Evolutionary conservation across 2,888 invertebrate species (phyloP), one percentile per base, ranked within the genome.

Genomic region (Drosophila paracracens): DNA sequence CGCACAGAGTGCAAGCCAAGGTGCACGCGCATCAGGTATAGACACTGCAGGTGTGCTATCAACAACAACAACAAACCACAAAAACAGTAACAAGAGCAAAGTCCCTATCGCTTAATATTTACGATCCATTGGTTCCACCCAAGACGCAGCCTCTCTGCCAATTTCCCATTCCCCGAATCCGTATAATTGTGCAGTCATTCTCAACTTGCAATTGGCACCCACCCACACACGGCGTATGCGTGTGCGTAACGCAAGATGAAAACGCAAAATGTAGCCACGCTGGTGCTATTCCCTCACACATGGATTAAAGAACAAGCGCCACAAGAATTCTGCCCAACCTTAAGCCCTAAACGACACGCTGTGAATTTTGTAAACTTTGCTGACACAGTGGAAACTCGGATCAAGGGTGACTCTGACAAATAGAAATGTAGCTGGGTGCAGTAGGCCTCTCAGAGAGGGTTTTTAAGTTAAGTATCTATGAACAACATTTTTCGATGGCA

Each of bases 101-200:
- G 31, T 60, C 60, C 61, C 73, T 75, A 62, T 74, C 73, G 79
- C 63, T 81, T 75, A 72, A 81, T 81, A 76, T 82, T 90, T 82
- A 80, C 91, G 88, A 83, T 74, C 83, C 88, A 88, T 89, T 88
- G 90, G 88, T 57, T 82, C 70, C 77, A 70, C 69, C 63, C 75
- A 75, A 76, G 79, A 73, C 67, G 58, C 70, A 72, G 50, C 61
- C 76, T 68, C 70, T 74, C 68, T 73, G 53, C 56, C 57, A 50
- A 63, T 72, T 65, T 68, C 58, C 57, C 51, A 25, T 16, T 54
- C 46, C 35, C n/a, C 36, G 33, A 4, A 27, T 13, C 31, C 60
- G 31, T 74, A 83, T 88, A 90, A 89, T 88, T 91, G 88, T 79
- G 79, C 83, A 85, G 79, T 81, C 89, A 87, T 85, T 76, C 73